Conservation (phyloP, 2,888 invertebrate genomes). For the Folsomia manolachei region DNA sequence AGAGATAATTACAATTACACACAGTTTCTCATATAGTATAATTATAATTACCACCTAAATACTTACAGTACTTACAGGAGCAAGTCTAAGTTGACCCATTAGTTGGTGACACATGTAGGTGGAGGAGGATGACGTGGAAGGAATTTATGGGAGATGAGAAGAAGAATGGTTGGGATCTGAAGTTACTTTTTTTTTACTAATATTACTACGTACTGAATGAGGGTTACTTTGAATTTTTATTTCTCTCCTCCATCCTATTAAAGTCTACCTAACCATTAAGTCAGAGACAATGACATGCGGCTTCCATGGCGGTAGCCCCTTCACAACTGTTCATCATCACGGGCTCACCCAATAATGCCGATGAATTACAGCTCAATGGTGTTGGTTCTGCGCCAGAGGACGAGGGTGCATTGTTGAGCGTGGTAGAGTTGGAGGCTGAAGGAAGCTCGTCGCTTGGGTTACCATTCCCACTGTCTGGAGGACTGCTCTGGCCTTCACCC, state of each 20-base stretch:
- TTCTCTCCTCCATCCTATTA: too few species aligned
- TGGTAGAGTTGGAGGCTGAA: not conserved
- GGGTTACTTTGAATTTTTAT: too few species aligned
- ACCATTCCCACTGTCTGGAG: not conserved
- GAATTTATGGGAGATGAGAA: too few species aligned
- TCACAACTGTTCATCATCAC: not conserved
- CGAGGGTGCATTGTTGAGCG: too few species aligned
- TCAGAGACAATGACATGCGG: conserved; percentile 9
- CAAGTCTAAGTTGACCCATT: not conserved
- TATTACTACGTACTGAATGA: too few species aligned
- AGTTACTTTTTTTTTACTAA: too few species aligned
- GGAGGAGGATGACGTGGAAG: not conserved
- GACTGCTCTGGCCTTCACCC: not conserved
- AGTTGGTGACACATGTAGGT: not conserved
- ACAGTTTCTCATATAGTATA: not conserved
- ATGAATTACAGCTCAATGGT: not conserved
- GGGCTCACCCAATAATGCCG: not conserved
- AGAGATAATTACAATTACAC: conserved; percentile 6
- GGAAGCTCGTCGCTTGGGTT: conserved; percentile 11
- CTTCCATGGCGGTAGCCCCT: conserved; percentile 12
- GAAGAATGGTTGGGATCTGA: too few species aligned
- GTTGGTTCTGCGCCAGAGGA: not conserved
- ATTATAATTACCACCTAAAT: not conserved
- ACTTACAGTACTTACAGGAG: not conserved
- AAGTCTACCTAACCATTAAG: not conserved